Conservation (phyloP, 2,888 invertebrate species). For the Sinelater perroti region DNA sequence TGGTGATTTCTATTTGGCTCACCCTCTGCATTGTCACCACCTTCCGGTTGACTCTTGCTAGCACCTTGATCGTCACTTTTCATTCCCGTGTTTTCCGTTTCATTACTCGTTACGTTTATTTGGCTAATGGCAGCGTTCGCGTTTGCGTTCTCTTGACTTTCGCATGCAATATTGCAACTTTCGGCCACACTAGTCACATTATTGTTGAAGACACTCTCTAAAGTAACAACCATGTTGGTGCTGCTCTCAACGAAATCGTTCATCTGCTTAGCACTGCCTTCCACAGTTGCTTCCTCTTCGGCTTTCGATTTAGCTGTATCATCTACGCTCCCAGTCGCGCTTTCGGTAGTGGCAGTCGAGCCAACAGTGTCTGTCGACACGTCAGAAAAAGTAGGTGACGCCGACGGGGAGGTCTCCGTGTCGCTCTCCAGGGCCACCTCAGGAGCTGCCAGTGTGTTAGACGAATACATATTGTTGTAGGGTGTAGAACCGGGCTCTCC, state of each 20-base stretch:
- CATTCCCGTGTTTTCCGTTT: neutral
- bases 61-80: neutral
- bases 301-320: constrained; percentile 1
- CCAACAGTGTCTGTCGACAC: constrained; percentile 46
- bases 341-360: constrained; percentile 43
- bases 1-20: neutral
- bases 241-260: neutral
- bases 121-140: neutral
- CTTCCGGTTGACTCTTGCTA: neutral
- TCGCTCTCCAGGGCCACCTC: constrained; percentile 22
- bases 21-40: neutral
- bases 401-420: constrained; percentile 51
- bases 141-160: neutral
- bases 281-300: neutral
- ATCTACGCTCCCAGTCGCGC: constrained; percentile 23
- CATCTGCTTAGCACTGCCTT: neutral
- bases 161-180: neutral
- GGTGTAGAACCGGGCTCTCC: constrained; percentile 60
- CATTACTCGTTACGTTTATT: neutral
- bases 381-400: constrained; percentile 53
- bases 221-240: neutral
- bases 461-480: constrained; percentile 58
- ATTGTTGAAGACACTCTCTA: constrained; percentile 9
- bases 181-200: neutral
- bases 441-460: constrained; percentile 45